Base-by-base conservation (phyloP, 2,113 vertebrate species). In the Entosphenus tridentatus region DNA sequence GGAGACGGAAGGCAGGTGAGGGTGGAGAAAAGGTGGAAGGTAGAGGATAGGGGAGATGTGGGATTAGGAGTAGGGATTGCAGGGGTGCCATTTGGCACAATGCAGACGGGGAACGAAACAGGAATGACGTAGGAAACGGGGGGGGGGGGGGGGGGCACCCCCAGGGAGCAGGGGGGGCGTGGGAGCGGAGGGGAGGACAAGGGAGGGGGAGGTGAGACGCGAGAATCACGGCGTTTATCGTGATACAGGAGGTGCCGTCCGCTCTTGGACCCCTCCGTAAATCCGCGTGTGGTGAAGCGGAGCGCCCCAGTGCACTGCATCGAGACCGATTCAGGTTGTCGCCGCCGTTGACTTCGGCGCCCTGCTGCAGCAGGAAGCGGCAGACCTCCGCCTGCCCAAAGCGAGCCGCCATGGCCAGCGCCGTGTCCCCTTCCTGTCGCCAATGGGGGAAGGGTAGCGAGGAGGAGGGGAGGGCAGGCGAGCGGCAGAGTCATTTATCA, bases 391-490 rank as follows among this genome's bases (percentile, higher is more conserved):
- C n/a, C 9, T 16, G 21, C 9, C n/a, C 62, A 9, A 65, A 65
- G 21, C 21, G 62, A 65, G 62, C n/a, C n/a, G 62, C 62, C 62
- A 65, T n/a, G 62, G 62, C 62, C 62, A 65, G 62, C 10, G 62
- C n/a, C n/a, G n/a, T 65, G n/a, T 65, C 21, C 8, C 62, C 62
- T 65, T 65, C 62, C 62, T 65, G 62, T 21, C 8, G 39, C 39
- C 39, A 39, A 39, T 39, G 39, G 39, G 39, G 39, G 39, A 39
- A 7, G 39, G 39, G 39, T 39, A 39, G 39, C 39, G 39, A 39
- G 39, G 39, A 6, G 39, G 39, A 39, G 39, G 39, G 39, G 39
- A 39, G 39, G 39, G 39, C 39, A 39, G 39, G 39, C 39, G 39
- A 39, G 39, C 1, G 39, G 39, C 39, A 39, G 39, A 39, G 39